A percentile compares a stretch with the other conserved stretches of the same genome.
phyloP scores from a whole-genome alignment of 35 echinoderm and acorn worm genomes.

The Ophiothrix spiculata region DNA sequence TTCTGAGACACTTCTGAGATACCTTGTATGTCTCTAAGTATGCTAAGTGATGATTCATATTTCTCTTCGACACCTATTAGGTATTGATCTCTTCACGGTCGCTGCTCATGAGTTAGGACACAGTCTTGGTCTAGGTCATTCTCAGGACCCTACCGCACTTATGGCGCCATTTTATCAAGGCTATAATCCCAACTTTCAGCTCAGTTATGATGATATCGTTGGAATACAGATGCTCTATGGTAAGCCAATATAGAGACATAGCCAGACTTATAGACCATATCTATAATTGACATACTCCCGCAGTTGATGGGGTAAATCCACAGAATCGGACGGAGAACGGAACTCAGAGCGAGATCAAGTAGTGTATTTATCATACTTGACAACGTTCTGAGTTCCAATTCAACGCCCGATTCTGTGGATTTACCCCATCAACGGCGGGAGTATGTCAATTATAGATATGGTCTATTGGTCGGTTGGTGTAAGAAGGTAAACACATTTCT shows the following conservation, averaged over 20 bases:
- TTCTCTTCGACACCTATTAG: too few relatives aligned
- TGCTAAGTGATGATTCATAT: too few relatives aligned
- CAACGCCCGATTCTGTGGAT: neutral
- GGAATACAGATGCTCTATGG: constrained; percentile 89
- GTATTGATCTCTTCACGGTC: constrained; percentile 77
- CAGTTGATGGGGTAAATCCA: too few relatives aligned
- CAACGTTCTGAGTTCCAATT: neutral
- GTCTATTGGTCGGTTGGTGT: too few relatives aligned
- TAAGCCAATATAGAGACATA: constrained; percentile 16
- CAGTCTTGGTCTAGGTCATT: constrained; percentile 91
- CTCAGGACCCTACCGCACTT: constrained; percentile 39
- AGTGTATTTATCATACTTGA: too few relatives aligned
- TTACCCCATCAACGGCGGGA: neutral
- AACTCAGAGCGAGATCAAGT: too few relatives aligned
- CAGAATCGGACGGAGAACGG: too few relatives aligned
- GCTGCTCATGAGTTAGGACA: constrained; percentile 95
- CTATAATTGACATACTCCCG: neutral
- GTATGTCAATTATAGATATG: too few relatives aligned
- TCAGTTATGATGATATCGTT: constrained; percentile 53
- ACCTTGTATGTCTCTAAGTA: too few relatives aligned
- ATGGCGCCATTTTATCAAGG: constrained; percentile 97
- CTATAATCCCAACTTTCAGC: constrained; percentile 45
- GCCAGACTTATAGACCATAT: neutral
- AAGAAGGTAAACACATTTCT: neutral
- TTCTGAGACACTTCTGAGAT: too few relatives aligned